Evolutionary conservation across 2,113 vertebrate genomes (phyloP).

Genomic region (Lota lota): DNA sequence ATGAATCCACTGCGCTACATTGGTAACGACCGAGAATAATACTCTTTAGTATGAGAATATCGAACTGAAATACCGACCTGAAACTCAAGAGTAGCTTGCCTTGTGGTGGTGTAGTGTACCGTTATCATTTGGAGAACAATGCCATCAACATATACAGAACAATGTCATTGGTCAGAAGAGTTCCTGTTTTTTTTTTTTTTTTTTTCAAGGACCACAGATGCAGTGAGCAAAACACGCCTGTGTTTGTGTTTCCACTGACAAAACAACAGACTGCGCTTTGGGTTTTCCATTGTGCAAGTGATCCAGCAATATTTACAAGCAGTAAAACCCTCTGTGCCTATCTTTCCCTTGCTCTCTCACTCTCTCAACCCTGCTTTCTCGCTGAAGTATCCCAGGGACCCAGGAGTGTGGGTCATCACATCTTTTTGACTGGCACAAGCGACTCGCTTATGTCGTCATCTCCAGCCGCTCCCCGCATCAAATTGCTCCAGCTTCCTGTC

Average conservation of each 20-base stretch:
- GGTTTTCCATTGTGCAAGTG: neutral
- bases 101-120: no score
- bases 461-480: slow-evolving; percentile 28
- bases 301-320: slow-evolving; percentile 19
- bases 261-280: neutral
- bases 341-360: neutral
- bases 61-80: no score
- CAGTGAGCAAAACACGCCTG: neutral
- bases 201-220: no score
- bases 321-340: neutral
- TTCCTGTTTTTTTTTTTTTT: no score
- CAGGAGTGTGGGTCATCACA: slow-evolving; percentile 39
- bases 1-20: no score
- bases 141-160: no score
- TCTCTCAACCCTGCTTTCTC: neutral
- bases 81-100: no score
- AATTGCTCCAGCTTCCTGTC: slow-evolving; percentile 57
- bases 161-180: no score
- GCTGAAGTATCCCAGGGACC: slow-evolving; percentile 30
- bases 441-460: slow-evolving; percentile 44
- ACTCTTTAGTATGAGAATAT: no score
- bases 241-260: neutral
- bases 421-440: slow-evolving; percentile 41
- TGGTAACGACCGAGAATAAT: no score
- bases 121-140: no score